These are phyloP conservation scores for Phengaris alcon DNA, from an alignment of 2,888 invertebrate genomes.

Conservation along the genomic window DNA sequence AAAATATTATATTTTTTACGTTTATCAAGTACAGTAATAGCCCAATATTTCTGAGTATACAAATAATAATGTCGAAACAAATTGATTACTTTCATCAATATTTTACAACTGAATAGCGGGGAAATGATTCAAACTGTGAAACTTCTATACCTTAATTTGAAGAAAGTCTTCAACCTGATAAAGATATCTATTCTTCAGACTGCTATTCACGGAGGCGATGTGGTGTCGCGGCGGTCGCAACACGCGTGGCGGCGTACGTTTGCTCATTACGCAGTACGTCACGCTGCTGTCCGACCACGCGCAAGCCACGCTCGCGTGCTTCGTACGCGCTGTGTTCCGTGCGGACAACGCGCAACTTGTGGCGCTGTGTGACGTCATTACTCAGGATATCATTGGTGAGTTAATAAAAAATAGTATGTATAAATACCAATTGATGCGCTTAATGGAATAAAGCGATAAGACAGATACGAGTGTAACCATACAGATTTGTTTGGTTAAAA, in stretches of 20 bases:
- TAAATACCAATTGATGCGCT: too few species aligned
- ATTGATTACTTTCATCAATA: neutral
- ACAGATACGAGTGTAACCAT: too few species aligned
- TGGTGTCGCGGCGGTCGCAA: constrained; percentile 66
- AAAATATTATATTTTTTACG: too few species aligned
- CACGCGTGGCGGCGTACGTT: constrained; percentile 62
- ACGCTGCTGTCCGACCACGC: constrained; percentile 63
- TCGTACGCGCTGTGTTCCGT: constrained; percentile 53
- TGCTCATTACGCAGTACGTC: constrained; percentile 61
- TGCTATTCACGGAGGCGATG: constrained; percentile 72
- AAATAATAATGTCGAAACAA: too few species aligned
- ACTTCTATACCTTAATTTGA: too few species aligned
- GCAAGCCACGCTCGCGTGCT: constrained; percentile 55
- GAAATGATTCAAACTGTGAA: too few species aligned
- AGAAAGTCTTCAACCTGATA: neutral
- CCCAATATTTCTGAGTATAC: too few species aligned
- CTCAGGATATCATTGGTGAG: constrained; percentile 67
- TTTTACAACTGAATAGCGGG: too few species aligned
- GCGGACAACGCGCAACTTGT: constrained; percentile 56
- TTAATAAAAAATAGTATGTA: neutral
- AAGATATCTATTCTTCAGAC: constrained; percentile 42
- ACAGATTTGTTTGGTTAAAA: too few species aligned
- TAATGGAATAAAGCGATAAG: too few species aligned
- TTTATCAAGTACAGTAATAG: too few species aligned
- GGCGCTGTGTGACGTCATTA: constrained; percentile 61